Base-by-base conservation (phyloP, 2,797 vertebrate genomes). In the Poecilia velifera region DNA sequence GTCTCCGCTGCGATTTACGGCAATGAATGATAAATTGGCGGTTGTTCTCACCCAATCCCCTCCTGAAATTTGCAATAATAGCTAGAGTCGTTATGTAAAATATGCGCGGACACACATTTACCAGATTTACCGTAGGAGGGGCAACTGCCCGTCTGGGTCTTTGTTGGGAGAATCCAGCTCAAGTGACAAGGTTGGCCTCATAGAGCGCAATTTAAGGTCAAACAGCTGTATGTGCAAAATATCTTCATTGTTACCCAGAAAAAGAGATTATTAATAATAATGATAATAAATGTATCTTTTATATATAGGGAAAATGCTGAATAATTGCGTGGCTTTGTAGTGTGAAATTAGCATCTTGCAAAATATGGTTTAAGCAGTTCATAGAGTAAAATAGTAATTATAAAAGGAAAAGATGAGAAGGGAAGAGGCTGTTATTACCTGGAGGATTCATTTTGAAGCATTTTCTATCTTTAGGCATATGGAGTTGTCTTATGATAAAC, bases 21-120 rank as follows among this genome's bases (percentile, higher is more conserved):
- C 92, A 94, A 94, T 92, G 89, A 93, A 94, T 93, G 93, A 95
- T 94, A 92, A 92, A 94, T 91, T 91, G 91, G 76, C 82, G 68
- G 76, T 81, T 82, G 76, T 92, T 90, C 91, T 92, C 92, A 91
- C 93, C 88, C 90, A 49, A 85, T 89, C 87, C 90, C 88, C 89
- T 90, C 90, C 87, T 88, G 74, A 78, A 92, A 94, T 91, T 84
- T 92, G 92, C 88, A 91, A 93, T 91, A 93, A 93, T 92, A 85
- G 90, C 86, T 89, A 84, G 87, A 92, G 90, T 89, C 81, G 87
- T 92, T 87, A 82, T 86, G 87, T 90, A 92, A 93, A 94, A 93
- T 93, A 94, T 93, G 92, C 88, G 90, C 55, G 72, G 81, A 82
- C 81, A 80, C 87, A 87, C 85, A 84, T 92, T 94, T 91, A 92